Evolutionary conservation across 1,140 invertebrate species (phyloP).

Genomic region (Ctenoplectra terminalis): DNA sequence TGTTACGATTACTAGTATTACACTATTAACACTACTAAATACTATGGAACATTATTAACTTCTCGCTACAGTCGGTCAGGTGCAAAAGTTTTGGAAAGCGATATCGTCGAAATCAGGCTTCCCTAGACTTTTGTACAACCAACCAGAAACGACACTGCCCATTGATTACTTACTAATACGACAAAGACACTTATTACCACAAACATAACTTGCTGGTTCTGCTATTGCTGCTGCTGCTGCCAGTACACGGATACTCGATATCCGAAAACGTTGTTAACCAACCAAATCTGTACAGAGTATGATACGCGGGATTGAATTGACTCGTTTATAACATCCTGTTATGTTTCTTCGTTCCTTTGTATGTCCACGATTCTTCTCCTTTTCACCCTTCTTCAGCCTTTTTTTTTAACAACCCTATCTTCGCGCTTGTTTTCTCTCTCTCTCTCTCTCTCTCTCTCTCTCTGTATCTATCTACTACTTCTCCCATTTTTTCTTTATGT

Average conservation of each 20-base stretch:
- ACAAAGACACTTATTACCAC: constrained; percentile 20
- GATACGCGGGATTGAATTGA: constrained; percentile 5
- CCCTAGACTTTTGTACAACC: background rate
- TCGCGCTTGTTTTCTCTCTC: constrained; percentile 14
- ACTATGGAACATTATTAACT: background rate
- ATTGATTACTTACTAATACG: constrained; percentile 31
- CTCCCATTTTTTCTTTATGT: background rate
- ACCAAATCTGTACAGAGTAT: constrained; percentile 22
- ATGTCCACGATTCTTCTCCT: background rate
- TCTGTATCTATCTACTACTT: background rate
- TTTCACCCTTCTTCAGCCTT: background rate
- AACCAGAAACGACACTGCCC: background rate
- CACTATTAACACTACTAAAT: constrained; percentile 48
- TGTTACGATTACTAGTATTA: constrained; percentile 50
- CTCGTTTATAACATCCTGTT: constrained; percentile 30
- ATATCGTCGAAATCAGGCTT: background rate
- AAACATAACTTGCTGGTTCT: constrained; percentile 45
- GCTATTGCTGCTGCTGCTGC: constrained; percentile 56
- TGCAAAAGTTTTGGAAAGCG: constrained; percentile 19
- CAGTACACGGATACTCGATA: constrained; percentile 43
- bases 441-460: constrained; percentile 44
- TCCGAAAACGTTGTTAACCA: constrained; percentile 10
- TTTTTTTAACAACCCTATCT: background rate
- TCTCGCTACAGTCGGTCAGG: background rate
- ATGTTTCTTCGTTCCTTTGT: constrained; percentile 34